Evolutionary conservation across 2,888 invertebrate genomes (phyloP).

Genomic region (Bibio marci): DNA sequence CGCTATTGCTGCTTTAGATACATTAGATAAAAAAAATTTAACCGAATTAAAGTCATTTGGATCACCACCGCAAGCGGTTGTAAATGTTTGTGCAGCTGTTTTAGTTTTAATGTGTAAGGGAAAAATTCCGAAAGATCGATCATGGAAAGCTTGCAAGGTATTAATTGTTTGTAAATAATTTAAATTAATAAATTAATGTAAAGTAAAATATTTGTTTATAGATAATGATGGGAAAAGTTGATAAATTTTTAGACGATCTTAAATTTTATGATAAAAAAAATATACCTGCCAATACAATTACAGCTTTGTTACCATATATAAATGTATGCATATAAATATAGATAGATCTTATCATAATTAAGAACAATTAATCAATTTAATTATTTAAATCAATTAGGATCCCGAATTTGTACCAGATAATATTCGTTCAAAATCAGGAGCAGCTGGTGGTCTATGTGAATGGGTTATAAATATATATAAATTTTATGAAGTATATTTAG

Average conservation of each 20-base stretch:
- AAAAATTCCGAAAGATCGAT: conserved; percentile 77
- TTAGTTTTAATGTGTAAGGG: conserved; percentile 70
- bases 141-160: conserved; percentile 80
- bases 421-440: conserved; percentile 69
- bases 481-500: conserved; percentile 78
- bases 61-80: conserved; percentile 76
- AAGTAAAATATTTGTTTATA: conserved; percentile 16
- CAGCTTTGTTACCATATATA: conserved; percentile 44
- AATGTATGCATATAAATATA: too few species aligned
- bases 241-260: conserved; percentile 66
- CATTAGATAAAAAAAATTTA: conserved; percentile 81
- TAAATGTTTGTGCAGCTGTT: conserved; percentile 73
- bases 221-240: conserved; percentile 77
- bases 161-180: not conserved
- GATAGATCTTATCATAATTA: too few species aligned
- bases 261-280: conserved; percentile 86
- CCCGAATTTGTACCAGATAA: conserved; percentile 73
- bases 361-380: not conserved
- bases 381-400: conserved; percentile 20
- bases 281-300: conserved; percentile 73
- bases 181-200: conserved; percentile 3
- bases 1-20: conserved; percentile 80
- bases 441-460: conserved; percentile 83
- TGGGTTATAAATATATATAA: conserved; percentile 88
- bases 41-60: conserved; percentile 91